Conservation (phyloP, 1,140 invertebrate genomes). For the Galendromus occidentalis region DNA sequence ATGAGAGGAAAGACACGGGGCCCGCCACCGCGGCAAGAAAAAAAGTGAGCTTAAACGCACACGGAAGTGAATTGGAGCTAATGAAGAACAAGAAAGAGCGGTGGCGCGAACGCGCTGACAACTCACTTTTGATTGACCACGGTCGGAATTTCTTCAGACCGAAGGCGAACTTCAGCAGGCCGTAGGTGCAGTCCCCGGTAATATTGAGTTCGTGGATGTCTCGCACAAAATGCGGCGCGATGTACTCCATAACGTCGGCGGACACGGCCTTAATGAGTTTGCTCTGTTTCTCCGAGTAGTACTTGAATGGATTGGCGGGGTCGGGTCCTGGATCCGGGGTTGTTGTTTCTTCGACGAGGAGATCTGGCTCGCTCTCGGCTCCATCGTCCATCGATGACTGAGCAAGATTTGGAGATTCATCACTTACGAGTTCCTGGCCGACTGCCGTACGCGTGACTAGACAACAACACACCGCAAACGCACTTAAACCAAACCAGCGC, state of each 20-base stretch:
- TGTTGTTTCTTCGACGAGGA: not conserved
- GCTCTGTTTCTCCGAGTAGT: not conserved
- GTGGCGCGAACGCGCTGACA: not conserved
- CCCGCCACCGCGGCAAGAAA: no score
- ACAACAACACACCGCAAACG: no score
- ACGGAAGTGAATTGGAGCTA: no score
- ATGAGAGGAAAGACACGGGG: no score
- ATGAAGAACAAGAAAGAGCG: no score
- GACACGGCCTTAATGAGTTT: not conserved
- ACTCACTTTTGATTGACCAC: slow-evolving; percentile 1
- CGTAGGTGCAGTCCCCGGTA: slow-evolving; percentile 4
- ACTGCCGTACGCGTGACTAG: no score
- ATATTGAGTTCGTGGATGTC: not conserved
- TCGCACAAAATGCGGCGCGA: not conserved
- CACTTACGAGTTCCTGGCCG: no score
- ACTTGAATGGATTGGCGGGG: slow-evolving; percentile 8
- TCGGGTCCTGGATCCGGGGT: not conserved
- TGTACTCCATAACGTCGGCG: not conserved
- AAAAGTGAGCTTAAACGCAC: no score
- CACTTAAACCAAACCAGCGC: no score
- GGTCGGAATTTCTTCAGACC: slow-evolving; percentile 7
- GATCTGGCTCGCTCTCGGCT: not conserved
- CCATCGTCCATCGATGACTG: no score
- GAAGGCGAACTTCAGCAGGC: not conserved
- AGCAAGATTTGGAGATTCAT: no score